Base-by-base conservation (phyloP, 1,140 invertebrate genomes). In the Zophobas morio region DNA sequence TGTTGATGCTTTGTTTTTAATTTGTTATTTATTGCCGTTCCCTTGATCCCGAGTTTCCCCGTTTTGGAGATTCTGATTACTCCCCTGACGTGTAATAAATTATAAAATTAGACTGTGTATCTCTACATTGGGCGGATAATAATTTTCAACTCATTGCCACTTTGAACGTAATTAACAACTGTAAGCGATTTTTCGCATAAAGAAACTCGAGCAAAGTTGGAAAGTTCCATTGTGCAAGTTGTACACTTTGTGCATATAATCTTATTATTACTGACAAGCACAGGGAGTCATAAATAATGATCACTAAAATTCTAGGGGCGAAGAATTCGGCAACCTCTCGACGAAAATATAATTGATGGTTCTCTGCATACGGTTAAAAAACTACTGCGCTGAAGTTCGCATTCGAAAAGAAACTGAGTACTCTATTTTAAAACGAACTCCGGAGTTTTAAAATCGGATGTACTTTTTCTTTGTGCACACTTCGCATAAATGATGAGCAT, bases 151-250 rank as follows among this genome's bases (percentile, higher is more conserved):
- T 66, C 60, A 66, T 66, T 66, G 39, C 60, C 60, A 66, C 37
- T 66, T 66, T 66, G 60, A 66, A 66, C 42, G 60, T 66, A 66
- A 66, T 66, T 66, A 66, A 66, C 60, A 66, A 66, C 60, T 66
- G 60, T 42, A 66, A 46, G 32, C 60, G 60, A 66, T 66, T 66
- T 66, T 66, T 66, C 60, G 60, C 60, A 40, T 46, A 66, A 66
- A 66, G 60, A 66, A 66, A 40, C 60, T 66, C 39, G 32, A 57
- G 35, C 60, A 66, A 66, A 66, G 37, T 66, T 66, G 60, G 37
- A 66, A 66, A 66, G 60, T 66, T 63, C 60, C 42, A 66, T 66
- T 66, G 42, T 66, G 39, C 42, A 66, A 66, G n/a, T 66, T 66
- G 60, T 66, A 66, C 60, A 66, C 6, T 66, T 66, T 1, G 37